phyloP scores from a whole-genome alignment of 2,797 vertebrate genomes.

The Mormyrus hasselquistii region DNA sequence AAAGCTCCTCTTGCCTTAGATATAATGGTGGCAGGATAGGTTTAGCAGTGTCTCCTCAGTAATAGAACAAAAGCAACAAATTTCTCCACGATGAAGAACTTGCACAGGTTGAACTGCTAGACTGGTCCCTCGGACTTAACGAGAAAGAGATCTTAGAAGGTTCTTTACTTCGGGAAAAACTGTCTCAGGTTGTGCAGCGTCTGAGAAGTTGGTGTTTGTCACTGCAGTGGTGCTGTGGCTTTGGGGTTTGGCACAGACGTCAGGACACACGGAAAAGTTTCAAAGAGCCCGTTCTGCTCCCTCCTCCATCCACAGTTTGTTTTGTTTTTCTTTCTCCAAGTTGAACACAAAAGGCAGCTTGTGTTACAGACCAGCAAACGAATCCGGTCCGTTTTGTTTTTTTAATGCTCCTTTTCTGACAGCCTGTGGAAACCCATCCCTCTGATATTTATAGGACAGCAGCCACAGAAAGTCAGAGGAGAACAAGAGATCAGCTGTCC shows the following conservation, averaged over 20 bases:
- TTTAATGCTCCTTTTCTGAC: conserved; percentile 2
- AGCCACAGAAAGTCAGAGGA: background rate
- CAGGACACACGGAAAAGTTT: background rate
- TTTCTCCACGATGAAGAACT: background rate
- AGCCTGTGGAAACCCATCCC: conserved; percentile 9
- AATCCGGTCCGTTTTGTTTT: background rate
- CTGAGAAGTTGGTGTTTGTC: background rate
- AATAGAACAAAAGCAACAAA: background rate
- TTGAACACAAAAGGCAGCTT: conserved; percentile 2
- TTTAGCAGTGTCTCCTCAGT: background rate
- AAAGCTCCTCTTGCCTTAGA: background rate
- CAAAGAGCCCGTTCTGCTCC: background rate
- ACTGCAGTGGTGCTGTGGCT: background rate
- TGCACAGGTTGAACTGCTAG: background rate
- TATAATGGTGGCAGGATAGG: background rate
- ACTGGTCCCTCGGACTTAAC: background rate
- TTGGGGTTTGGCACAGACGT: background rate
- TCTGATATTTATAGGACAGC: background rate
- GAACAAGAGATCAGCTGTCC: conserved; percentile 7
- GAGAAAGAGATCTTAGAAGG: background rate
- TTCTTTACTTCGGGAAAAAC: background rate
- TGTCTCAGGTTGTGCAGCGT: background rate
- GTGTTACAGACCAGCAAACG: conserved; percentile 4
- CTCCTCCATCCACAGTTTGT: background rate
- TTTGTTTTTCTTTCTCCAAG: background rate